Evolutionary conservation across 2,797 vertebrate species (phyloP).

Genomic region (Myripristis jacobus): DNA sequence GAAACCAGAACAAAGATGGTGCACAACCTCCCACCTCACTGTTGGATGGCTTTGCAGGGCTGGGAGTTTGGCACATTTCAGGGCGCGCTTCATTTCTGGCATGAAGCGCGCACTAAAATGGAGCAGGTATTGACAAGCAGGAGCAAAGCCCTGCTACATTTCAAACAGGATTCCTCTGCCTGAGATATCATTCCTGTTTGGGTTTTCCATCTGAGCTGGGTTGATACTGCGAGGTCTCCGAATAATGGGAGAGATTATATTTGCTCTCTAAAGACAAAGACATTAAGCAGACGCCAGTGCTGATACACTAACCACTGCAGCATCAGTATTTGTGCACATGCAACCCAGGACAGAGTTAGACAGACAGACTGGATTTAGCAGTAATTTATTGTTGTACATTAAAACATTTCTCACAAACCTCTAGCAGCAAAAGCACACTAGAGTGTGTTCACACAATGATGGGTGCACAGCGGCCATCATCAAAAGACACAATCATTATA

Average conservation of each 20-base stretch:
- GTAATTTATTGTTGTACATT: slow-evolving; percentile 83
- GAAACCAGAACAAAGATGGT: slow-evolving; percentile 38
- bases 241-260: neutral
- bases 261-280: neutral
- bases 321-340: neutral
- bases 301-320: neutral
- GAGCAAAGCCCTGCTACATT: slow-evolving; percentile 22
- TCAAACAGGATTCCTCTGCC: slow-evolving; percentile 22
- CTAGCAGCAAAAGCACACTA: slow-evolving; percentile 71
- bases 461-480: slow-evolving; percentile 70
- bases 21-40: slow-evolving; percentile 43
- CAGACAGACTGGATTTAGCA: slow-evolving; percentile 53
- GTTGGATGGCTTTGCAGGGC: slow-evolving; percentile 39
- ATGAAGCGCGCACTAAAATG: slow-evolving; percentile 28
- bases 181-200: slow-evolving; percentile 22
- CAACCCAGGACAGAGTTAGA: slow-evolving; percentile 24
- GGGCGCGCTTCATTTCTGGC: slow-evolving; percentile 55
- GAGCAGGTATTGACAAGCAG: slow-evolving; percentile 57
- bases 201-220: slow-evolving; percentile 20
- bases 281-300: neutral
- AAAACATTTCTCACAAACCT: slow-evolving; percentile 80
- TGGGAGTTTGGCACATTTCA: slow-evolving; percentile 45
- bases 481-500: slow-evolving; percentile 76
- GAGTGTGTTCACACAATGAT: slow-evolving; percentile 72
- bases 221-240: neutral